Base-by-base conservation (phyloP, 2,797 vertebrate species). In the Spinus pinus region DNA sequence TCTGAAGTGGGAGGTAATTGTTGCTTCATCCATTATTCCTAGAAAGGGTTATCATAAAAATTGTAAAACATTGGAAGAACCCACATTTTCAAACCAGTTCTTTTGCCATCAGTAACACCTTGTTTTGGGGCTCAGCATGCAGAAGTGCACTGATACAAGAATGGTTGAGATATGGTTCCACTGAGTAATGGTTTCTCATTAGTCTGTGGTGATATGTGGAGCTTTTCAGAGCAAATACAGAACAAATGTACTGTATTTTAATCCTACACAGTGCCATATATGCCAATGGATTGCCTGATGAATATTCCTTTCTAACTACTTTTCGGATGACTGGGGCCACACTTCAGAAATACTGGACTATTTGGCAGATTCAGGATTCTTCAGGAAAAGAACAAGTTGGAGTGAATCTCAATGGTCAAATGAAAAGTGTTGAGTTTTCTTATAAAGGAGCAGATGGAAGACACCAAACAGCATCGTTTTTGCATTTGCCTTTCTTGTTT, bases 321-420 rank as follows among this genome's bases (percentile, higher is more conserved):
- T 98, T 99, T 94, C 98, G 98, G 88, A 99, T 99, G 98, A 98
- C 96, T 91, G 98, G 98, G 86, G 97, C 95, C 84, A 98, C 98
- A 6, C 92, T 98, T 53, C 95, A 93, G 91, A 98, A 98, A 97
- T 98, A 97, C 73, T 99, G 99, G 99, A 99, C 97, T 95, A 97
- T 99, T 82, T 99, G 99, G 99, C 98, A 99, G 97, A 98, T 99
- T 93, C 98, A 98, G 88, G 98, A 98, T 80, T 96, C 97, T 73
- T 98, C 97, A 54, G 98, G 98, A 64, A 97, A 97, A 21, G 98
- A 98, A 84, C 98, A 99, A 98, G 98, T 99, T 67, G 98, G 98
- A 17, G 96, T 99, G 90, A 97, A 98, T 91, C 98, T 99, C 75
- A 98, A 99, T 6, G 98, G 98, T 30, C 98, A 97, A 94, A 96